These are phyloP conservation scores for Oryzias javanicus DNA, from an alignment of 2,113 vertebrate species.

Conservation along the genomic window DNA sequence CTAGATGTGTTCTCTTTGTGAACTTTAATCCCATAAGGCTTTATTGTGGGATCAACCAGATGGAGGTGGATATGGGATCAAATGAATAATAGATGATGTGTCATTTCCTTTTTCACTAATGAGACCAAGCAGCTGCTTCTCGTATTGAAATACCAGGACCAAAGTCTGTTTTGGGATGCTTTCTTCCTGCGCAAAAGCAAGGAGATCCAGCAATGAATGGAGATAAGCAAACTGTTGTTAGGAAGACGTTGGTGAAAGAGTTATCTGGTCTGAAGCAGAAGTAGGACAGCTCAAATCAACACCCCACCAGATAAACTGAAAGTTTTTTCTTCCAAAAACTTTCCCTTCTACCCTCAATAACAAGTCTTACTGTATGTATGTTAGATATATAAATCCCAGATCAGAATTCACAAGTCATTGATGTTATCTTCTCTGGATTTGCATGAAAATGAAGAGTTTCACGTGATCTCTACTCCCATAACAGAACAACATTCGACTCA, in stretches of 20 bases:
- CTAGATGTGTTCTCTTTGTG: conserved; percentile 37
- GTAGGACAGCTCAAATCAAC: conserved; percentile 13
- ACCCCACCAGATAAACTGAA: not conserved
- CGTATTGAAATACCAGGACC: conserved; percentile 27
- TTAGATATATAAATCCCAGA: too few species aligned
- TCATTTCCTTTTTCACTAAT: conserved; percentile 57
- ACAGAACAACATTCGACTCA: conserved; percentile 18
- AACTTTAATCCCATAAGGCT: conserved; percentile 31
- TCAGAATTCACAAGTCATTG: too few species aligned
- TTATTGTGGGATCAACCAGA: conserved; percentile 25
- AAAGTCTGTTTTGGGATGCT: conserved; percentile 15
- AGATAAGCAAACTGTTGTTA: conserved; percentile 35
- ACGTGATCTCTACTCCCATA: conserved; percentile 7
- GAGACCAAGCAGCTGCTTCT: conserved; percentile 59
- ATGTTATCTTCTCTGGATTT: conserved; percentile 5
- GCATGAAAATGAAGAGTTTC: not conserved
- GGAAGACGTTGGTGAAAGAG: conserved; percentile 15
- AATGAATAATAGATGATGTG: conserved; percentile 63
- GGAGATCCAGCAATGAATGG: conserved; percentile 7
- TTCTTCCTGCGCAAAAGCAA: not conserved
- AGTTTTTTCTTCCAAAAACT: not conserved
- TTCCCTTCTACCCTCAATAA: not conserved
- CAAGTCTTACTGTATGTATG: too few species aligned
- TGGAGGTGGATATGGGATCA: conserved; percentile 27
- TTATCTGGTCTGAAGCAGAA: conserved; percentile 42